A percentile compares a stretch with the other conserved stretches of the same genome.
phyloP scores from a whole-genome alignment of 2,888 invertebrate genomes.

The Ypsolopha scabrella region DNA sequence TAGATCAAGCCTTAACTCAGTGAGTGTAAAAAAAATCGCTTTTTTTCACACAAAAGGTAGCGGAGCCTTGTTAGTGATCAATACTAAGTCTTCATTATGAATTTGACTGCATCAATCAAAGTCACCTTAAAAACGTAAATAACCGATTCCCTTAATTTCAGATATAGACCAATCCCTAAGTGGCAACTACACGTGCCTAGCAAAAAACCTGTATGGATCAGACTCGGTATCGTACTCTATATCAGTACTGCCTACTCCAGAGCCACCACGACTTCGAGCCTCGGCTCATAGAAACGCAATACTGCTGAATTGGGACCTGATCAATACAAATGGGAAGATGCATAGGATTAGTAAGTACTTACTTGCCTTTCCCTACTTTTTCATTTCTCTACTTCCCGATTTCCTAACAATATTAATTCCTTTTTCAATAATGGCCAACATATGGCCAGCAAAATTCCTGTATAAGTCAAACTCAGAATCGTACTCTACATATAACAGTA shows the following conservation, averaged over 20 bases:
- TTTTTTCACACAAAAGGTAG: no score
- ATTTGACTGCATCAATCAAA: no score
- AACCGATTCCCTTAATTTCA: constrained; percentile 26
- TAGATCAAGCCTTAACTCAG: no score
- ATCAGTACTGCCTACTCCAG: constrained; percentile 80
- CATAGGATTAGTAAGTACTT: constrained; percentile 48
- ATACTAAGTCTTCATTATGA: no score
- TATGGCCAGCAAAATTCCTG: no score
- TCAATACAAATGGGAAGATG: constrained; percentile 23
- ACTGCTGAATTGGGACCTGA: constrained; percentile 74
- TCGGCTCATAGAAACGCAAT: constrained; percentile 55
- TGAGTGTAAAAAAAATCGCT: no score
- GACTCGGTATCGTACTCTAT: constrained; percentile 86
- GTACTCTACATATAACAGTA: no score
- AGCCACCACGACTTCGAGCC: constrained; percentile 73
- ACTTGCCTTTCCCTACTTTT: not conserved
- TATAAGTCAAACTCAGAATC: no score
- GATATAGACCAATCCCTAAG: constrained; percentile 79
- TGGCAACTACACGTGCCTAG: constrained; percentile 84
- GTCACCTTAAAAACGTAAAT: no score
- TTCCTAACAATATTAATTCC: not conserved
- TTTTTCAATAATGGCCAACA: no score
- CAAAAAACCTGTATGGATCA: constrained; percentile 86
- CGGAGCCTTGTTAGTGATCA: no score
- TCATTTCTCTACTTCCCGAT: not conserved